Conservation (phyloP, 2,113 vertebrate species). For the Corythornis cristatus region DNA sequence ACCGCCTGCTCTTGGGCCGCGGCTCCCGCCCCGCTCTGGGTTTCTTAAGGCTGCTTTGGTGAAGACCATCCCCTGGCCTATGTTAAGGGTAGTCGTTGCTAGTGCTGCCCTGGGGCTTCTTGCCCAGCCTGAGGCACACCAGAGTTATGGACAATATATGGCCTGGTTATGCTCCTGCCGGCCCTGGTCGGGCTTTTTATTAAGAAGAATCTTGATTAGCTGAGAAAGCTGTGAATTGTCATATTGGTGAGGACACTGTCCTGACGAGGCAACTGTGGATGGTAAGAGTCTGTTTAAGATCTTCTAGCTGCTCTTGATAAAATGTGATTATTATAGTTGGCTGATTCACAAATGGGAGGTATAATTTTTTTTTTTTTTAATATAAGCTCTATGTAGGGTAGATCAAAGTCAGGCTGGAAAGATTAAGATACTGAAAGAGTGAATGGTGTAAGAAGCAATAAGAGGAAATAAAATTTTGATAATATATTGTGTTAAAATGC, state of each 20-base stretch:
- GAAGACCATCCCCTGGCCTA: too few species aligned
- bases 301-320: not conserved
- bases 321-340: not conserved
- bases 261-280: fast-evolving
- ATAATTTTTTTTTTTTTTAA: not conserved
- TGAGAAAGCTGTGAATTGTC: not conserved
- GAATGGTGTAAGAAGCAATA: not conserved
- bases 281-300: not conserved
- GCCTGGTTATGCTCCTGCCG: fast-evolving
- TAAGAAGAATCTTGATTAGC: not conserved
- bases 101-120: not conserved
- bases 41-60: not conserved
- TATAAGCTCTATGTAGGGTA: not conserved
- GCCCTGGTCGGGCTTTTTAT: not conserved
- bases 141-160: too few species aligned
- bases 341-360: not conserved
- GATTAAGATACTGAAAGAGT: not conserved
- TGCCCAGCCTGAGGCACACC: not conserved
- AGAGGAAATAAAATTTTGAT: not conserved
- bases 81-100: not conserved
- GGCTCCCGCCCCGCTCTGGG: not conserved
- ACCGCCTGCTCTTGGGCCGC: fast-evolving
- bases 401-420: not conserved
- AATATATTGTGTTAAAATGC: not conserved
- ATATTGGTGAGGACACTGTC: fast-evolving